phyloP scores from a whole-genome alignment of 2,113 vertebrate species.

The Nibea coibor region DNA sequence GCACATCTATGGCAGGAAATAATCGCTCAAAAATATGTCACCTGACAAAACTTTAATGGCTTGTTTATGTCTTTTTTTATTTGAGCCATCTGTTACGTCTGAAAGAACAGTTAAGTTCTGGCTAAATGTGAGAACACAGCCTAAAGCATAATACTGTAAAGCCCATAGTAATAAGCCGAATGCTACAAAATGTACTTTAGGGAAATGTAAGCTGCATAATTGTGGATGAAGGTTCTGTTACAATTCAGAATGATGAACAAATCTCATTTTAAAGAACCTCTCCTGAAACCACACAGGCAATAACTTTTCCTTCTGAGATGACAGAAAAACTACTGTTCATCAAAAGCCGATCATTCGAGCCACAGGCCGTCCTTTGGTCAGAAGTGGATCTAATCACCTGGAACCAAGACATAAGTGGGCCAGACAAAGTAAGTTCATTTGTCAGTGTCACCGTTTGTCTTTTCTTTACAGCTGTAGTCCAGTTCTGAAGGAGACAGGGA shows the following conservation, averaged over 20 bases:
- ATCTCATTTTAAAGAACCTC: background rate
- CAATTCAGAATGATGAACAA: background rate
- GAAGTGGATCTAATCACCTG: constrained; percentile 33
- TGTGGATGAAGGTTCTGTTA: background rate
- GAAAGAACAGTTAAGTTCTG: background rate
- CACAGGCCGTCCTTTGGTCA: constrained; percentile 9
- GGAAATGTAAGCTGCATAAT: background rate
- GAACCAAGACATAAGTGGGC: constrained; percentile 21
- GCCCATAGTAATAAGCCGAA: background rate
- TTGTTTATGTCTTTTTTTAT: constrained; percentile 9
- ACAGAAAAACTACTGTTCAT: background rate
- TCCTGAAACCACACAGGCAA: background rate
- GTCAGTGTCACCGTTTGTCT: constrained; percentile 58
- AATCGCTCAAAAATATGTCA: constrained; percentile 34
- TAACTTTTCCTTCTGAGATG: background rate
- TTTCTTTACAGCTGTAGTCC: constrained; percentile 20
- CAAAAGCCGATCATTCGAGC: constrained; percentile 11
- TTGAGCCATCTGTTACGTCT: constrained; percentile 8
- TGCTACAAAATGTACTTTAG: background rate
- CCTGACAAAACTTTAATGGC: constrained; percentile 27
- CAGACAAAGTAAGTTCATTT: constrained; percentile 51
- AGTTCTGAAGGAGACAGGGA: background rate
- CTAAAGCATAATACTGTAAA: background rate
- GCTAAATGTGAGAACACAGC: background rate
- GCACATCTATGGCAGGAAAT: constrained; percentile 22